Evolutionary conservation across 64 coral and sea anemone species (phyloP).

Genomic region (Actinia equina): DNA sequence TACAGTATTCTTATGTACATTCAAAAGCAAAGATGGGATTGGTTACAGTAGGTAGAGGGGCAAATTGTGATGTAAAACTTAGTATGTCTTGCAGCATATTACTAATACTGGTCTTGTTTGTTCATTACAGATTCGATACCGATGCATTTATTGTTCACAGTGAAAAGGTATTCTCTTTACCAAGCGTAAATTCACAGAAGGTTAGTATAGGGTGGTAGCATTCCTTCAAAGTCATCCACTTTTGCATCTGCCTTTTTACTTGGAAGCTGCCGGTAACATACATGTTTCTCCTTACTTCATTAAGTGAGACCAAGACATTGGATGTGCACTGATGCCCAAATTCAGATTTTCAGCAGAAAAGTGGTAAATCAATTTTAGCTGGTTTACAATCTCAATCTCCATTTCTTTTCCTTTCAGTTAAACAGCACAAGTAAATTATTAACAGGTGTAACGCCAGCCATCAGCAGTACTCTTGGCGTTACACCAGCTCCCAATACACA

Average conservation of each 20-base stretch:
- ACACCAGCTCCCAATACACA: slow-evolving; percentile 42
- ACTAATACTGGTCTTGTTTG: background rate
- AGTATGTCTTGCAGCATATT: background rate
- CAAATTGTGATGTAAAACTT: no score
- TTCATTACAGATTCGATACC: slow-evolving; percentile 44
- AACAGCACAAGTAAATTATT: slow-evolving; percentile 2
- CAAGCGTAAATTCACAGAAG: slow-evolving; percentile 31
- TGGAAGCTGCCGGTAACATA: no score
- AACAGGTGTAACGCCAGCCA: background rate
- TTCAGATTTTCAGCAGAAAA: no score
- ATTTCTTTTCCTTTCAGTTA: background rate
- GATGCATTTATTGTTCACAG: slow-evolving; percentile 71
- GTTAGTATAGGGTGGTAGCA: background rate
- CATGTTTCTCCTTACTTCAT: no score
- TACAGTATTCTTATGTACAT: no score
- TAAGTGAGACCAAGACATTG: no score
- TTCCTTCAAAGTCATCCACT: no score
- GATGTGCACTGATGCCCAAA: no score
- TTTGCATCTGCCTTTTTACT: no score
- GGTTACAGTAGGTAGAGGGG: no score
- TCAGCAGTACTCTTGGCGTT: slow-evolving; percentile 19
- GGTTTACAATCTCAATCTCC: background rate
- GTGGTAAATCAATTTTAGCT: no score
- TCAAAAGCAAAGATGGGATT: no score
- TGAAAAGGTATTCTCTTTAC: slow-evolving; percentile 60